Base-by-base conservation (phyloP, 2,888 invertebrate genomes). In the Cheilosia scutellata region DNA sequence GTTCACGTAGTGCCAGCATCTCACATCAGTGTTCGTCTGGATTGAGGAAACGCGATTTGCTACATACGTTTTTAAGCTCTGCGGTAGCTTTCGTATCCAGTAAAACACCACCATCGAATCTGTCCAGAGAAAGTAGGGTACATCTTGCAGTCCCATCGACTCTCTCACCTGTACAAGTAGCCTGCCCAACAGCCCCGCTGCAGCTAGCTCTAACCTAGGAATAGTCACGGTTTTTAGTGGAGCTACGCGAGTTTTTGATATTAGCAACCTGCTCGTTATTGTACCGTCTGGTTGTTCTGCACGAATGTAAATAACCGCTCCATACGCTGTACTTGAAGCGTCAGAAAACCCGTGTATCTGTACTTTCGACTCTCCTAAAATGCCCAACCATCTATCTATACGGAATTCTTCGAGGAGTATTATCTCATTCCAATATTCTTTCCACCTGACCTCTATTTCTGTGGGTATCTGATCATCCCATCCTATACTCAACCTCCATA, bases 91-190 rank as follows among this genome's bases (percentile, higher is more conserved):
- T 2, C 37, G 31, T 13, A 75, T 20, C 79, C 77, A 87, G 16
- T 70, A 58, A 0, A 87, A 9, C 5, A 74, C 71, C 2, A 80
- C 65, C 2, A 20, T 42, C 2, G 87, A 87, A 25, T 87, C 87
- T 11, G 77, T 42, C 82, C 87, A 82, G 6, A 74, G n/a, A 6
- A 33, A 11, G 40, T 44, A 65, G 5, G 47, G 29, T 1, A 37
- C 58, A 4, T n/a, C 13, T 7, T n/a, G 7, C 13, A 6, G 13
- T 11, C 4, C 40, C 11, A 55, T 25, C n/a, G 53, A 29, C n/a
- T 20, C 6, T 53, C 4, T 51, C 29, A 40, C 49, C 6, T 37
- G 27, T 13, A 25, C 29, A 4, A 44, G 2, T 9, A 62, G 4
- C n/a, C 13, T 29, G 0, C 29, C 6, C 20, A 62, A 9, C n/a